Evolutionary conservation across 2,888 invertebrate species (phyloP).

Genomic region (Meloe dianella): DNA sequence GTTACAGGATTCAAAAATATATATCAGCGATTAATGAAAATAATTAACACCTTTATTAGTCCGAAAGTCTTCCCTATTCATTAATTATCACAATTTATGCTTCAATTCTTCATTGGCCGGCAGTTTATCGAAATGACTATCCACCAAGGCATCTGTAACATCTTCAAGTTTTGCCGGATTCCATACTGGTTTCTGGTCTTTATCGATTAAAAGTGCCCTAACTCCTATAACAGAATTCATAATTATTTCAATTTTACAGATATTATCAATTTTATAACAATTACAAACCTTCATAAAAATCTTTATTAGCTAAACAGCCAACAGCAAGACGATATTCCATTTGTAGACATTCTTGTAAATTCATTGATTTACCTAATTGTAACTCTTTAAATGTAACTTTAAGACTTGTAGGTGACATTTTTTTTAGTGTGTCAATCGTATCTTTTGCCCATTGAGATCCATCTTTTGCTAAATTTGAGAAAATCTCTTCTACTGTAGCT

Average conservation of each 20-base stretch:
- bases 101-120: constrained; percentile 71
- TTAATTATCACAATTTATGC: constrained; percentile 46
- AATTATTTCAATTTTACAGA: constrained; percentile 17
- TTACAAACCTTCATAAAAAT: constrained; percentile 85
- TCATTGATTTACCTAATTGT: constrained; percentile 74
- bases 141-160: constrained; percentile 78
- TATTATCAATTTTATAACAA: too few relatives aligned
- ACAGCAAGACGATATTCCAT: constrained; percentile 88
- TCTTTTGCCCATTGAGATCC: constrained; percentile 84
- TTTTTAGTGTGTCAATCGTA: constrained; percentile 70
- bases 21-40: not conserved
- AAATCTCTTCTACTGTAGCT: constrained; percentile 78
- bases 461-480: constrained; percentile 74
- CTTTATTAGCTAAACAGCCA: constrained; percentile 70
- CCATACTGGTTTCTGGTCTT: constrained; percentile 93
- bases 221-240: constrained; percentile 69
- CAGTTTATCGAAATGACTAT: constrained; percentile 77
- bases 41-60: not conserved
- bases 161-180: constrained; percentile 78
- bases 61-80: not conserved
- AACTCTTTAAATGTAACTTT: constrained; percentile 85
- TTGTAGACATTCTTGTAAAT: constrained; percentile 80
- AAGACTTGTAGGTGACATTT: constrained; percentile 92
- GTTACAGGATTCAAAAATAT: not conserved
- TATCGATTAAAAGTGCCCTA: constrained; percentile 87